A percentile compares a stretch with the other conserved stretches of the same genome.
phyloP scores from a whole-genome alignment of 37 sponge, comb jelly and placozoan species.

The Ianthella basta region DNA sequence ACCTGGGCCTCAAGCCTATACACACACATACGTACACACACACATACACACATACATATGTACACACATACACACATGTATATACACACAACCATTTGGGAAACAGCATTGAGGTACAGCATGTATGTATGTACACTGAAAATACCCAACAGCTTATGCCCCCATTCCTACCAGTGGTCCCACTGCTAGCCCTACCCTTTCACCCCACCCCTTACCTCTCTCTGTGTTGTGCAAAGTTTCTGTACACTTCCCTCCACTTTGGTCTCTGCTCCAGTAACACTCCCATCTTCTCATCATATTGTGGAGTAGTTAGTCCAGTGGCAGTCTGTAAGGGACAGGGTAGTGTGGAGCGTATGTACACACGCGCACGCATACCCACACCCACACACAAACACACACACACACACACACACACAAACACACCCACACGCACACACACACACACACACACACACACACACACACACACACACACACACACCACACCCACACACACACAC shows the following conservation, averaged over 20 bases:
- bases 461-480: neutral
- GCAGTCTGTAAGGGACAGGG: constrained; percentile 20
- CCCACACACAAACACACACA: neutral
- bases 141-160: neutral
- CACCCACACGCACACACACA: constrained; percentile 11
- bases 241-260: constrained; percentile 49
- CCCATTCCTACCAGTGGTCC: too few relatives aligned
- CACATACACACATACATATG: neutral
- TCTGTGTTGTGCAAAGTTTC: constrained; percentile 56
- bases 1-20: neutral
- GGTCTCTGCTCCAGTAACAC: constrained; percentile 45
- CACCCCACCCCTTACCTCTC: constrained; percentile 9
- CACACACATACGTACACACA: neutral
- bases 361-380: neutral
- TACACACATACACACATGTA: too few relatives aligned
- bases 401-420: constrained; percentile 33
- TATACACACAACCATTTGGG: too few relatives aligned
- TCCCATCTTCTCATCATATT: constrained; percentile 57
- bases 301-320: constrained; percentile 32
- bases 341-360: neutral
- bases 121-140: neutral
- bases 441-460: constrained; percentile 18
- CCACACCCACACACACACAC: neutral
- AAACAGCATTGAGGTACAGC: neutral
- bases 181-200: too few relatives aligned